Conservation (phyloP, 2,113 vertebrate genomes). For the Ciconia boyciana region DNA sequence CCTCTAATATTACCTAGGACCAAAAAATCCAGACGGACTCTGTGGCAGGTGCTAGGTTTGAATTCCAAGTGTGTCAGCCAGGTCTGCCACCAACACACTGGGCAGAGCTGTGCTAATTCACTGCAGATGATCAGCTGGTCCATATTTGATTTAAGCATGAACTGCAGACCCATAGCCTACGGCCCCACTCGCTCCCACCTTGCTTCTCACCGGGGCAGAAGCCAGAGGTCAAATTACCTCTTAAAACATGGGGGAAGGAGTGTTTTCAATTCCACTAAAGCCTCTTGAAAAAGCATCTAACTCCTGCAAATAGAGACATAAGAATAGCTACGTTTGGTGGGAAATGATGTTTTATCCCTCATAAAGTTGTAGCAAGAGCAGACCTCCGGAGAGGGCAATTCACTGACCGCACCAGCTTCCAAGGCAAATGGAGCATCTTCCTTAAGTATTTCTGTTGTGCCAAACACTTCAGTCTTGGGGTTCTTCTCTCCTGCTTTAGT, state of each 20-base stretch:
- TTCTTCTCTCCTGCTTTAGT: neutral
- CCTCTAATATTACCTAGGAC: neutral
- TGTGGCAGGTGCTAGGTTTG: neutral
- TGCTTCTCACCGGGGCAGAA: neutral
- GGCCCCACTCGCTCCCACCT: neutral
- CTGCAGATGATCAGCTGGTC: neutral
- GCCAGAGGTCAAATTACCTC: neutral
- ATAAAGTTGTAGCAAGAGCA: neutral
- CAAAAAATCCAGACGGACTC: neutral
- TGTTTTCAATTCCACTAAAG: neutral
- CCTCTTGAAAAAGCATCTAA: neutral
- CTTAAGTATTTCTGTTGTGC: neutral
- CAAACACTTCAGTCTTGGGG: neutral
- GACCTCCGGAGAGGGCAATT: neutral
- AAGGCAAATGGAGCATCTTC: neutral
- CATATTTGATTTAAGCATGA: neutral
- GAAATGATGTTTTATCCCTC: neutral
- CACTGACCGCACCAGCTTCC: neutral
- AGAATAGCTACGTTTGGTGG: neutral
- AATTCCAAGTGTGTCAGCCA: accelerated
- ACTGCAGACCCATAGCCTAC: accelerated
- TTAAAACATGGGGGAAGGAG: neutral
- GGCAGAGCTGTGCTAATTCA: neutral
- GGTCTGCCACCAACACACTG: neutral
- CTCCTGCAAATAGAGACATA: accelerated